Evolutionary conservation across 1,140 invertebrate species (phyloP).

Genomic region (Procambarus clarkii): DNA sequence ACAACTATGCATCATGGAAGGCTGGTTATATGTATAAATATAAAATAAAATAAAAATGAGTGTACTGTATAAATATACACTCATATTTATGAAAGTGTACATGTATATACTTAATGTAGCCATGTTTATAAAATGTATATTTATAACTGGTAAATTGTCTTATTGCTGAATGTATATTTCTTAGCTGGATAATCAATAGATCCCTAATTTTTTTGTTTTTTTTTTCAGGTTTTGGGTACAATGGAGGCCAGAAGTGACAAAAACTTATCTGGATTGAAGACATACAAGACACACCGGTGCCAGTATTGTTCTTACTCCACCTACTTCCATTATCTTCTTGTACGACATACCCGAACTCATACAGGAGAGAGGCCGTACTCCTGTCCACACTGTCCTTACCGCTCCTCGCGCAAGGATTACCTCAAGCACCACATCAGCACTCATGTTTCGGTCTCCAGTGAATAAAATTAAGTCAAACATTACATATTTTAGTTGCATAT

Average conservation of each 20-base stretch:
- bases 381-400: conserved; percentile 46
- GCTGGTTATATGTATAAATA: no score
- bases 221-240: conserved; percentile 6
- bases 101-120: no score
- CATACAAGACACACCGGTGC: conserved; percentile 25
- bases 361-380: conserved; percentile 43
- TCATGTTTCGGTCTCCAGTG: background rate
- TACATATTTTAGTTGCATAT: background rate
- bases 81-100: no score
- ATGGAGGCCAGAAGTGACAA: background rate
- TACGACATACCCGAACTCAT: conserved; percentile 33
- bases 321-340: conserved; percentile 33
- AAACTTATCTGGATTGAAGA: background rate
- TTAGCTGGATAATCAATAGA: no score
- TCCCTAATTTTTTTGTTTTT: no score
- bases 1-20: no score
- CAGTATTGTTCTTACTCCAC: conserved; percentile 34
- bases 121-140: no score
- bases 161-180: no score
- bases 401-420: conserved; percentile 34
- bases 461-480: background rate
- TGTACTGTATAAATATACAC: no score
- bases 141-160: no score
- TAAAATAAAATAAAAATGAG: no score
- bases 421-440: conserved; percentile 42